Conservation (phyloP, 1,140 invertebrate species). For the Belonocnema kinseyi region DNA sequence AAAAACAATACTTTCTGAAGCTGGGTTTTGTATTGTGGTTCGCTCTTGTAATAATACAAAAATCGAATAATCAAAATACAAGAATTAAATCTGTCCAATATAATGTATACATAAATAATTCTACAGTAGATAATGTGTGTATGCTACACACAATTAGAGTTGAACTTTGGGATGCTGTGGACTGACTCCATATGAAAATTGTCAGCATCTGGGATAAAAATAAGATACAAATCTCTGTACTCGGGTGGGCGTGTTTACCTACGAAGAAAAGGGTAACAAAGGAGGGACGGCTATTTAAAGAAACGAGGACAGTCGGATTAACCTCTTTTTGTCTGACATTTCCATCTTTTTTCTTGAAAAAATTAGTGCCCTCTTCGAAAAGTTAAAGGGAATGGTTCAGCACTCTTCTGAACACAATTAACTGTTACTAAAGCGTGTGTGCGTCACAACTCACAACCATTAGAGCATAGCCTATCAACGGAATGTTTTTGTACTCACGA, state of each 20-base stretch:
- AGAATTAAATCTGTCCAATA: too few species aligned
- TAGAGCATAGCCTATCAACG: constrained; percentile 19
- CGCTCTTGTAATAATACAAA: too few species aligned
- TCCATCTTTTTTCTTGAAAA: not conserved
- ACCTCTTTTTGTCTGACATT: not conserved
- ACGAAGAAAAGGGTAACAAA: not conserved
- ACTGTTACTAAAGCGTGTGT: not conserved
- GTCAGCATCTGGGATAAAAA: constrained; percentile 7
- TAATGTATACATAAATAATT: not conserved
- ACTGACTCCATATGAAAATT: not conserved
- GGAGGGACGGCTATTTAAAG: constrained; percentile 10
- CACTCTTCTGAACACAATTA: not conserved
- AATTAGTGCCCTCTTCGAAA: not conserved
- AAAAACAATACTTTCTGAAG: too few species aligned
- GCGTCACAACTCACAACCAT: not conserved
- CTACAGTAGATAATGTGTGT: not conserved
- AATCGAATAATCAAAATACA: too few species aligned
- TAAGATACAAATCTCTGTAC: not conserved
- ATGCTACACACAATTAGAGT: not conserved
- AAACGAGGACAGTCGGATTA: constrained; percentile 4
- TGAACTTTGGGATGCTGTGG: not conserved
- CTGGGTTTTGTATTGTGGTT: too few species aligned
- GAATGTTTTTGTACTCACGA: constrained; percentile 15
- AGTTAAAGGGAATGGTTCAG: constrained; percentile 2
- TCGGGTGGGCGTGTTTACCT: constrained; percentile 5